Conservation (phyloP, 2,888 invertebrate species). For the Vesta saturnalis region DNA sequence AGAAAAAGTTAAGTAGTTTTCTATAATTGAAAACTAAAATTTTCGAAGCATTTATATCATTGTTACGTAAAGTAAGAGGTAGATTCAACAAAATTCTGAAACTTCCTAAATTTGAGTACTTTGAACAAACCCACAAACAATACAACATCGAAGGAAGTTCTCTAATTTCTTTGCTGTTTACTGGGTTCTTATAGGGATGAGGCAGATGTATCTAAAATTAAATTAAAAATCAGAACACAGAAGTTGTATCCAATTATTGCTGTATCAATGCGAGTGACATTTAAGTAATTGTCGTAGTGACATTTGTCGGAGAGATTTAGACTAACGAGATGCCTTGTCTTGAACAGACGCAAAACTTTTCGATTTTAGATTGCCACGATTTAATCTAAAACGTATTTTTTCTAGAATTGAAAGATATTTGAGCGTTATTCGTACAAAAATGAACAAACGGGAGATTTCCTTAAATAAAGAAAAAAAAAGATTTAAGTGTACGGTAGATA, state of each 20-base stretch:
- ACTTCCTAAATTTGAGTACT: conserved; percentile 14
- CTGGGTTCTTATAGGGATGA: conserved; percentile 5
- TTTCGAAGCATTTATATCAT: conserved; percentile 1
- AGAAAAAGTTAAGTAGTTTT: conserved; percentile 25
- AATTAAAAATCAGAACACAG: conserved; percentile 58
- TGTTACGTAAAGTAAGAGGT: conserved; percentile 11
- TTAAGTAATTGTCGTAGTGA: conserved; percentile 54
- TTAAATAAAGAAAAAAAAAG: conserved; percentile 16
- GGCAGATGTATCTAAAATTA: conserved; percentile 51
- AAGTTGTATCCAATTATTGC: conserved; percentile 59
- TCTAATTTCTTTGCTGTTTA: conserved; percentile 22
- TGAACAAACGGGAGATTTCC: conserved; percentile 20
- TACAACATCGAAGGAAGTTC: conserved; percentile 7
- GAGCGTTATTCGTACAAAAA: conserved; percentile 6
- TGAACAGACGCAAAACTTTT: conserved; percentile 36
- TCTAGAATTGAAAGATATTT: not conserved
- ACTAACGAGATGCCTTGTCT: conserved; percentile 42
- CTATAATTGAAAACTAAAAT: conserved; percentile 13
- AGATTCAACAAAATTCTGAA: conserved; percentile 18
- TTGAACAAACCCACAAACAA: conserved; percentile 8
- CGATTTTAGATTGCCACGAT: conserved; percentile 31
- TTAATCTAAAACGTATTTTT: conserved; percentile 12
- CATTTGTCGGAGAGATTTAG: conserved; percentile 45
- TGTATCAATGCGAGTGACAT: conserved; percentile 60
- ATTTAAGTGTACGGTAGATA: conserved; percentile 26